phyloP scores from a whole-genome alignment of 2,888 invertebrate species.

The Hyalella azteca region DNA sequence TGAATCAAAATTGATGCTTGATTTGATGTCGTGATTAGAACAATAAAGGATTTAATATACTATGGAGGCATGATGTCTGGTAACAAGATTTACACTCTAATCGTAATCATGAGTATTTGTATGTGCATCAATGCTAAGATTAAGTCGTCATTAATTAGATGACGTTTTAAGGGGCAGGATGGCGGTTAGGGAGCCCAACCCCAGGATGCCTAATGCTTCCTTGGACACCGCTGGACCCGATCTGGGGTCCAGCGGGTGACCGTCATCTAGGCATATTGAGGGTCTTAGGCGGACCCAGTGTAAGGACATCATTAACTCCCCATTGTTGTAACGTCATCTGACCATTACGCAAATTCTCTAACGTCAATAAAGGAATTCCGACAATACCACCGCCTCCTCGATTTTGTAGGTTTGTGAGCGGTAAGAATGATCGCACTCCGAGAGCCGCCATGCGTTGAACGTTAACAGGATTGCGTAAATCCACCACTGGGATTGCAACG shows the following conservation, averaged over 20 bases:
- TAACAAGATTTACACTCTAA: too few relatives aligned
- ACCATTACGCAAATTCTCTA: constrained; percentile 57
- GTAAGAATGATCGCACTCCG: constrained; percentile 58
- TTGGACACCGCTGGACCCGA: constrained; percentile 28
- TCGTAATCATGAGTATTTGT: too few relatives aligned
- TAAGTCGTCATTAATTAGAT: too few relatives aligned
- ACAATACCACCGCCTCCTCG: constrained; percentile 58
- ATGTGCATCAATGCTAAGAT: too few relatives aligned
- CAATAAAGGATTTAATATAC: too few relatives aligned
- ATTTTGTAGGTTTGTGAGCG: constrained; percentile 58
- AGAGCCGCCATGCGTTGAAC: constrained; percentile 58
- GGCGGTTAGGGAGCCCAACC: constrained; percentile 6
- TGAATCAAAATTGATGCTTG: too few relatives aligned
- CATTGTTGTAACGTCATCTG: constrained; percentile 58
- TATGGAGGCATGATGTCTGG: too few relatives aligned
- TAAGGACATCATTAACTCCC: constrained; percentile 56
- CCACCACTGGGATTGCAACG: constrained; percentile 58
- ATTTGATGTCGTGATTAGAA: too few relatives aligned
- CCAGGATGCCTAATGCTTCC: constrained; percentile 1
- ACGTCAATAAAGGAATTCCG: constrained; percentile 56
- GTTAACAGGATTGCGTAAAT: constrained; percentile 56
- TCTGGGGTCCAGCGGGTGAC: constrained; percentile 19
- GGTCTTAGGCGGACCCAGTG: constrained; percentile 57
- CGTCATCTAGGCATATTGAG: constrained; percentile 52
- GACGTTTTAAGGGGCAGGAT: constrained; percentile 8